phyloP scores from a whole-genome alignment of 2,113 vertebrate species.

The Merops nubicus region DNA sequence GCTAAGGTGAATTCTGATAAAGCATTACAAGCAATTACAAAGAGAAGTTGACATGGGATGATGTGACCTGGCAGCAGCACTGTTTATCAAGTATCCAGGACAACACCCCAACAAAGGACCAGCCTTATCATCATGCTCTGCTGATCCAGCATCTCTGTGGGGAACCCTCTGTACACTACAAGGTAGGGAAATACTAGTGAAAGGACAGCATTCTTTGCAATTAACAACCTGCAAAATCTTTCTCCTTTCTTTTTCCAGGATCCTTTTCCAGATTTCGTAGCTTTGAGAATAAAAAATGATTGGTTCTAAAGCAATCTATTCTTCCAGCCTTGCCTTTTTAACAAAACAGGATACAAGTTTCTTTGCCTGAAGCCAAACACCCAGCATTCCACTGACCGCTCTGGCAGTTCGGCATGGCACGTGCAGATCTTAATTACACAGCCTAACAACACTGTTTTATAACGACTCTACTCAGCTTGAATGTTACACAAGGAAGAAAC shows the following conservation, averaged over 20 bases:
- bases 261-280: not conserved
- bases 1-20: not conserved
- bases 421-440: not conserved
- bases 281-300: not conserved
- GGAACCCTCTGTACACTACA: not conserved
- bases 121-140: not conserved
- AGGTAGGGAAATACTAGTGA: not conserved
- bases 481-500: not conserved
- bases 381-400: not conserved
- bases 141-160: not conserved
- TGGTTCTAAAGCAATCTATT: slow-evolving; percentile 13
- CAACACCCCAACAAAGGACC: not conserved
- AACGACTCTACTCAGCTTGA: not conserved
- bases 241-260: slow-evolving; percentile 33
- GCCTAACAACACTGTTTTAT: not conserved
- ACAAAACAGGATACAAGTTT: not conserved
- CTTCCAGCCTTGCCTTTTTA: not conserved
- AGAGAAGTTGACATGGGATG: not conserved
- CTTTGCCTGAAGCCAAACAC: not conserved
- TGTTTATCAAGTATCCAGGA: not conserved
- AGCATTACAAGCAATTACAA: not conserved
- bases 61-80: not conserved
- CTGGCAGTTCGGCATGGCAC: not conserved
- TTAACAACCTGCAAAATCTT: slow-evolving; percentile 1
- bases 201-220: not conserved